Evolutionary conservation across 2,888 invertebrate species (phyloP), one percentile per base, ranked within the genome.

Genomic region (Synanthedon andrenaeformis): DNA sequence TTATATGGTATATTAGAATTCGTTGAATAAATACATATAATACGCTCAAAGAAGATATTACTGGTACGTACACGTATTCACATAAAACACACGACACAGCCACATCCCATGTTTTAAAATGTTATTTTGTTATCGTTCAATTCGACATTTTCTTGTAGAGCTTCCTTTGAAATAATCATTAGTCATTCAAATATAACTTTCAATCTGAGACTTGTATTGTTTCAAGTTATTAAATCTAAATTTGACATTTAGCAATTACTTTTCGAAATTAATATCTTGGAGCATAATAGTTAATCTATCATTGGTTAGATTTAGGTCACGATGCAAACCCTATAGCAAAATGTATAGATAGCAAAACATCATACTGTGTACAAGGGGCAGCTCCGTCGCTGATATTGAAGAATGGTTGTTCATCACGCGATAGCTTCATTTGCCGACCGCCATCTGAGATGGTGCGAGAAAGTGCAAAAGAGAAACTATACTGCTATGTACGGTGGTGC

Each of bases 381-480:
- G 62, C 57, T 52, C 58, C 62, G 57, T 59, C 62, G 59, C 62
- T 64, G 66, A 67, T 78, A 75, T 74, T 82, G 59, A 59, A 67
- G 72, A 76, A 85, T 82, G 81, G 76, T 56, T 60, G 54, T 51
- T 45, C 60, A 69, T 63, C 86, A 86, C 85, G 86, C 86, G 78
- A 86, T 85, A 61, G 65, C 75, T 77, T 82, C 86, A 80, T 86
- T 86, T 82, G 66, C 62, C 74, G 77, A 73, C 80, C 79, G 62
- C 58, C 61, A 41, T 51, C 51, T 13, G 28, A 17, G 23, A 23
- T 28, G n/a, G 49, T 42, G n/a, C 42, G 17, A 28, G 49, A n/a
- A 42, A 41, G n/a, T 23, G 53, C 55, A 51, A 50, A 54, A 54
- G 57, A 35, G 54, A 49, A 51, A 49, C 54, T 51, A 53, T 48